Base-by-base conservation (phyloP, 2,113 vertebrate genomes). In the Megaceryle maxima region DNA sequence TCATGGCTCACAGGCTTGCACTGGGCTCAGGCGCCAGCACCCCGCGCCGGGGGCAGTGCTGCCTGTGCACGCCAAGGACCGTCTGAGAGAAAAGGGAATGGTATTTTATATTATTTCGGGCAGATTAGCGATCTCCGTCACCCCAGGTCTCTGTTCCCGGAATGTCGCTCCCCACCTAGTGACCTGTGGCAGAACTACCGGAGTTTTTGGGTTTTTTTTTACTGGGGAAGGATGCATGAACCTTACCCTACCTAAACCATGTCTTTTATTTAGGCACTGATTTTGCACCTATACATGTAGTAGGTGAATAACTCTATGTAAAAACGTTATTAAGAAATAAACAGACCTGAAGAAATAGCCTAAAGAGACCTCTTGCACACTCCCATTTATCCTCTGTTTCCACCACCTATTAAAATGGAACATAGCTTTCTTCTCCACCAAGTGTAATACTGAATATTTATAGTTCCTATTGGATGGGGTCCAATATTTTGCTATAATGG, bases 1-100 rank as follows among this genome's bases (percentile, higher is more conserved):
- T 51, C 15, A 6, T 15, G 0, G 0, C 60, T 37, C 5, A 2
- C 20, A 46, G 68, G 14, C n/a, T 53, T 12, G 15, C 31, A 3
- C 15, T 50, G 29, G 16, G 14, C 62, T 57, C 24, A 1, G 3
- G 13, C 16, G 12, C n/a, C 31, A 48, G 44, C 18, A 14, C 21
- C 29, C 20, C 0, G 0, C 0, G 0, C 26, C 22, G 31, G 7
- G 4, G 5, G 2, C 28, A 20, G 39, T 1, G 20, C 29, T 50
- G 9, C 3, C 25, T 22, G 33, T 22, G 33, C 16, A 35, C 1
- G 1, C 16, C 60, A 33, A 28, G 25, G 43, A 4, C 29, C 2
- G 9, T 1, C 41, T 3, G 29, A 74, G 59, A 60, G 37, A 31
- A 46, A 44, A 37, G 7, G 10, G 11, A 39, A 43, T 9, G 4